Percentiles rank a stretch among this genome's conserved stretches.
These are phyloP conservation scores for Megalops cyprinoides DNA, from an alignment of 2,797 vertebrate species.

Conservation along the genomic window DNA sequence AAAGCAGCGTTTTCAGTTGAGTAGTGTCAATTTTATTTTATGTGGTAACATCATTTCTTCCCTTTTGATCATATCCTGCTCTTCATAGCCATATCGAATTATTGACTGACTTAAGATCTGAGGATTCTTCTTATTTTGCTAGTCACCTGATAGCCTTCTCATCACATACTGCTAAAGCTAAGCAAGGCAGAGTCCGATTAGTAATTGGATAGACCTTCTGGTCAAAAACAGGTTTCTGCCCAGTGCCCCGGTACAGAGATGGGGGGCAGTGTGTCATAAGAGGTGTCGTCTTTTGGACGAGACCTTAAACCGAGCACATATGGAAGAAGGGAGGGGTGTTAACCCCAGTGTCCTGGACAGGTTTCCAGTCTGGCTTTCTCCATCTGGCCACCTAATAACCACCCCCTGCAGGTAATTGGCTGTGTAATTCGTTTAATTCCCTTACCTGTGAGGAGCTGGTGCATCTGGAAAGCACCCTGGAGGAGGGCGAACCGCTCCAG, in stretches of 20 bases:
- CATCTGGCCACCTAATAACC: neutral
- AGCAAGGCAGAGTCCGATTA: neutral
- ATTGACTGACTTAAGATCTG: neutral
- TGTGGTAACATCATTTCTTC: too few species aligned
- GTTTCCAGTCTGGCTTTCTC: neutral
- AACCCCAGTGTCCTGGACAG: conserved; percentile 5
- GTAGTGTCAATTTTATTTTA: too few species aligned
- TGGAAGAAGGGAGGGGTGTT: neutral
- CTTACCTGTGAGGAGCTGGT: neutral
- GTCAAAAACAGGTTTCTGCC: too few species aligned
- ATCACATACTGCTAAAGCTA: neutral
- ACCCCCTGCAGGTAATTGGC: neutral
- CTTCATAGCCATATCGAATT: too few species aligned
- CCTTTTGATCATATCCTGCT: too few species aligned
- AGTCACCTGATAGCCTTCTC: neutral
- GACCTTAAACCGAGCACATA: neutral
- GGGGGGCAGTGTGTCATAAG: neutral
- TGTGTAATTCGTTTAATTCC: conserved; percentile 12
- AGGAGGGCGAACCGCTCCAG: neutral
- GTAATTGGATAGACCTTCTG: neutral
- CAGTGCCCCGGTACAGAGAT: neutral
- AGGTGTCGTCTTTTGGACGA: neutral
- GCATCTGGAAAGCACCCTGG: neutral
- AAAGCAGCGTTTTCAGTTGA: too few species aligned
- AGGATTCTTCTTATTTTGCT: neutral